Percentiles rank a stretch among this genome's conserved stretches.
Conservation (phyloP, 2,113 vertebrate species). For the Proterorhinus semilunaris region DNA sequence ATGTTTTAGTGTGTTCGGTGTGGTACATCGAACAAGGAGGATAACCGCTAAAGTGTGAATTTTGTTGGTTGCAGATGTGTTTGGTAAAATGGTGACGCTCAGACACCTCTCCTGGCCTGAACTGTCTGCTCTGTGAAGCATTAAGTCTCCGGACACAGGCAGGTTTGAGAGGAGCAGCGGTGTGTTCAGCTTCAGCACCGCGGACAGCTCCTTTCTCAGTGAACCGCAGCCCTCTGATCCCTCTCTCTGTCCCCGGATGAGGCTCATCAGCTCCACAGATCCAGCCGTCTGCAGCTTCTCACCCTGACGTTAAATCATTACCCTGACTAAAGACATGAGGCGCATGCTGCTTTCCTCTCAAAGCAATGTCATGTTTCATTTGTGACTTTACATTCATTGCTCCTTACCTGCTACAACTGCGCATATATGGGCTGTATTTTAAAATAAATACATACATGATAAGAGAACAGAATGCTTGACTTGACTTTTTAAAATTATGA, state of each 20-base stretch:
- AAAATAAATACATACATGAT: too few relatives aligned
- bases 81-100: slow-evolving; percentile 10
- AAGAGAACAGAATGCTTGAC: too few relatives aligned
- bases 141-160: slow-evolving; percentile 38
- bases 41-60: background rate
- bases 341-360: background rate
- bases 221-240: slow-evolving; percentile 35
- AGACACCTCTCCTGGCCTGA: slow-evolving; percentile 19
- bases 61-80: background rate
- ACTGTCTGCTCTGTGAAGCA: slow-evolving; percentile 37
- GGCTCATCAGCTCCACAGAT: slow-evolving; percentile 6
- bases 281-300: background rate
- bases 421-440: too few relatives aligned
- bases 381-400: background rate
- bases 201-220: slow-evolving; percentile 46
- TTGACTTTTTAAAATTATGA: too few relatives aligned
- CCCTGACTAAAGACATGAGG: slow-evolving; percentile 5
- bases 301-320: slow-evolving; percentile 13
- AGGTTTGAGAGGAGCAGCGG: slow-evolving; percentile 53
- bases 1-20: too few relatives aligned
- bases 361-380: background rate
- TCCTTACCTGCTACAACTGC: background rate
- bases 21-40: too few relatives aligned
- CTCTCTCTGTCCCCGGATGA: slow-evolving; percentile 28
- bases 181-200: slow-evolving; percentile 40